A percentile compares a stretch with the other conserved stretches of the same genome.
Conservation (phyloP, 2,888 invertebrate species). For the Listrodromus nycthemerus region DNA sequence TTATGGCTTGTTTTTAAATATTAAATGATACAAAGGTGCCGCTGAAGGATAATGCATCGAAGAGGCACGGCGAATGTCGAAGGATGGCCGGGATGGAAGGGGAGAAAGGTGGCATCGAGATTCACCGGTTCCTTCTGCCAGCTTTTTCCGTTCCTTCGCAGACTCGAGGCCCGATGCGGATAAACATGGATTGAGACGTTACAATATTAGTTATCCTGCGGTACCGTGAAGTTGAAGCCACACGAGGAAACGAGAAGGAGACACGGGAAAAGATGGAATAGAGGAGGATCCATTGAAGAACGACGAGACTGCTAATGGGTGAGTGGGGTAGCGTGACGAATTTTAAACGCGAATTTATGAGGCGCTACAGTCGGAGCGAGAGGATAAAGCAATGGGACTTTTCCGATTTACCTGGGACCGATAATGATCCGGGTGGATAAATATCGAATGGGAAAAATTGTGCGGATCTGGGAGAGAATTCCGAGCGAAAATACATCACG, state of each 20-base stretch:
- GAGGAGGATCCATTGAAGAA: conserved; percentile 28
- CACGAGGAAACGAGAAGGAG: conserved; percentile 2
- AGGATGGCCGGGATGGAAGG: background rate
- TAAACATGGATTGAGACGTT: conserved; percentile 76
- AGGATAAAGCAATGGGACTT: conserved; percentile 40
- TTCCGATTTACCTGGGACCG: conserved; percentile 44
- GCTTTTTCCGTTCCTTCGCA: conserved; percentile 32
- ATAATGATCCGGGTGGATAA: conserved; percentile 56
- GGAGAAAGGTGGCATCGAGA: background rate
- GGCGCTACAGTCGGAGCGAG: conserved; percentile 59
- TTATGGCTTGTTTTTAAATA: conserved; percentile 85
- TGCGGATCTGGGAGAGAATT: background rate
- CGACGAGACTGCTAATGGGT: conserved; percentile 59
- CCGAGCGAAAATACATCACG: background rate
- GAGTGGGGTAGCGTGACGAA: conserved; percentile 75
- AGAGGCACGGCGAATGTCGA: background rate
- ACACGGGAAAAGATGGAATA: conserved; percentile 13
- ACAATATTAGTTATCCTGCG: conserved; percentile 70
- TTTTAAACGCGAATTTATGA: conserved; percentile 75
- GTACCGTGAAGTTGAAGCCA: conserved; percentile 47
- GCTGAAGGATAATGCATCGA: conserved; percentile 63
- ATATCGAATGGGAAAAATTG: conserved; percentile 34
- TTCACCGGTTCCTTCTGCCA: conserved; percentile 28
- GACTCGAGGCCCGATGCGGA: conserved; percentile 45
- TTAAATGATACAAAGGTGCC: conserved; percentile 84